These are phyloP conservation scores for Thamnophis sirtalis DNA, from an alignment of 2,113 vertebrate genomes.

Conservation along the genomic window DNA sequence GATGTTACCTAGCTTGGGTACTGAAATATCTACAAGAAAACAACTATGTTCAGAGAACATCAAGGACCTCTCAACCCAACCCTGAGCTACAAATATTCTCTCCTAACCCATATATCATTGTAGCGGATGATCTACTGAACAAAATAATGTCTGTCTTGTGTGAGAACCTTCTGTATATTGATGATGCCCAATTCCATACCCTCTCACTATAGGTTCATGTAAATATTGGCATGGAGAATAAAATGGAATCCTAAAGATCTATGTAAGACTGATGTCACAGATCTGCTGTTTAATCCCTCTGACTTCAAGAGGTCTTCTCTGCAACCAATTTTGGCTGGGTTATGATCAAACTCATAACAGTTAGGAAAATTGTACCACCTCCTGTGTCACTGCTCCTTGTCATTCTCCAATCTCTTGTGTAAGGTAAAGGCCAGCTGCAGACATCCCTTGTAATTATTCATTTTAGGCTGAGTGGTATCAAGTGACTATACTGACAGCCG, in stretches of 20 bases:
- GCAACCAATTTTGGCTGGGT: background rate
- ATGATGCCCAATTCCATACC: background rate
- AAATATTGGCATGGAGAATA: background rate
- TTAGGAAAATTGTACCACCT: background rate
- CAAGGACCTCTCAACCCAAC: background rate
- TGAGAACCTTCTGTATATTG: background rate
- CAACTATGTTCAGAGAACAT: background rate
- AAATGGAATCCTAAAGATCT: background rate
- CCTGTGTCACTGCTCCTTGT: background rate
- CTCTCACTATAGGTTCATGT: background rate
- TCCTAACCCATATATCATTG: background rate
- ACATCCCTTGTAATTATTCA: constrained; percentile 53
- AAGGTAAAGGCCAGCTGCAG: constrained; percentile 42
- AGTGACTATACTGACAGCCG: constrained; percentile 57
- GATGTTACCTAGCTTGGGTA: background rate
- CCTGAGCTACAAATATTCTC: background rate
- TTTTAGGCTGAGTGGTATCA: constrained; percentile 57
- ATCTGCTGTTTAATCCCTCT: background rate
- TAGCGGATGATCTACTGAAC: background rate
- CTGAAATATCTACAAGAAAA: background rate
- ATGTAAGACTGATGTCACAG: background rate
- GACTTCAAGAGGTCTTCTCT: background rate
- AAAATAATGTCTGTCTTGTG: background rate
- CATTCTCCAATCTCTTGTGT: constrained; percentile 38
- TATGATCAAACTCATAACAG: background rate